Evolutionary conservation across 2,888 invertebrate species (phyloP).

Genomic region (Drosophila colorata): DNA sequence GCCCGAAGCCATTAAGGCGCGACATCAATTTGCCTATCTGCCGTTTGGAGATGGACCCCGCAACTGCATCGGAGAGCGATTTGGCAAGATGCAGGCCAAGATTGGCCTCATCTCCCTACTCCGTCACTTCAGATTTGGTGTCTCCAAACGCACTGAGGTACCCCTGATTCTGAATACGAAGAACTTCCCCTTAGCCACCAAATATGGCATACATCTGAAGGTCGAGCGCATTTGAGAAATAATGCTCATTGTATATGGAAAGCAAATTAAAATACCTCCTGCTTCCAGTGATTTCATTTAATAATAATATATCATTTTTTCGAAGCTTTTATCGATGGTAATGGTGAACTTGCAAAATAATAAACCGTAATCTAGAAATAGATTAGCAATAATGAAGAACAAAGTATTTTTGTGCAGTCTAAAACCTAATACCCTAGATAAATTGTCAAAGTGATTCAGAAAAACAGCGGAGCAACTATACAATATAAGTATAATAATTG

Average conservation of each 20-base stretch:
- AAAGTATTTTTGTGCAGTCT: no score
- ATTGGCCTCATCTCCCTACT: slow-evolving; percentile 69
- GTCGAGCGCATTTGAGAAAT: slow-evolving; percentile 37
- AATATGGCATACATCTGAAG: slow-evolving; percentile 57
- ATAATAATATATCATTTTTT: neutral
- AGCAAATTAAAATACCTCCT: neutral
- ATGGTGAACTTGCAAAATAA: neutral
- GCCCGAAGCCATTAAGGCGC: slow-evolving; percentile 61
- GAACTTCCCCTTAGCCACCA: slow-evolving; percentile 25
- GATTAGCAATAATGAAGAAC: no score
- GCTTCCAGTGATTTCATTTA: no score
- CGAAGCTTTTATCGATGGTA: neutral
- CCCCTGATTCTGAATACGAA: slow-evolving; percentile 33
- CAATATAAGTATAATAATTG: no score
- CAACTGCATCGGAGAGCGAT: slow-evolving; percentile 81
- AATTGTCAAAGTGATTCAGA: neutral
- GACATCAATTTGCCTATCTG: slow-evolving; percentile 83
- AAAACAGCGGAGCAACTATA: neutral
- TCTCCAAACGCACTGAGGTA: slow-evolving; percentile 48
- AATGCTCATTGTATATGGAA: neutral
- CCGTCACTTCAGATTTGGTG: slow-evolving; percentile 40
- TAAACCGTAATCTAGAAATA: neutral
- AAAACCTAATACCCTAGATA: neutral
- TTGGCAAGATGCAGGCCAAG: slow-evolving; percentile 80
- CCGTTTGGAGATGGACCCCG: slow-evolving; percentile 83